Evolutionary conservation across 1,140 invertebrate species (phyloP).

Genomic region (Bursaphelenchus mucronatus): DNA sequence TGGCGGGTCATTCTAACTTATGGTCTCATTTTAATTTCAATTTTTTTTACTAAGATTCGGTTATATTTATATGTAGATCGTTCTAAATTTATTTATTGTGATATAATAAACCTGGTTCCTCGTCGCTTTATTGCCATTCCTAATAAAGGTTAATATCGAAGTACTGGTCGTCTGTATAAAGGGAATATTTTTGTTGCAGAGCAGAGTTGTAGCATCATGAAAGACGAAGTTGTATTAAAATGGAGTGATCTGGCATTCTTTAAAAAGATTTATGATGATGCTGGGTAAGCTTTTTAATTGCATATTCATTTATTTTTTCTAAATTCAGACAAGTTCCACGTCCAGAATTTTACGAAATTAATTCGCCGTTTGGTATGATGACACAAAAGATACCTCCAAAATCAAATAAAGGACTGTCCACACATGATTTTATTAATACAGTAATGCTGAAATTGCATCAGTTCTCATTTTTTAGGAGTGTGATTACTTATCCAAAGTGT

Average conservation of each 20-base stretch:
- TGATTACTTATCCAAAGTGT: too few relatives aligned
- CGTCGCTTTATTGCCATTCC: background rate
- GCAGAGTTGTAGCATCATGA: background rate
- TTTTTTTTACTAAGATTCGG: slow-evolving; percentile 19
- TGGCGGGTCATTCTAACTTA: too few relatives aligned
- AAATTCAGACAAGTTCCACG: slow-evolving; percentile 6
- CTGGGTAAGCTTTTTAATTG: slow-evolving; percentile 17
- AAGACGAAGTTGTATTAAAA: slow-evolving; percentile 12
- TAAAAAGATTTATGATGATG: slow-evolving; percentile 26
- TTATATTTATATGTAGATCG: background rate
- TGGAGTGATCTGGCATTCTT: slow-evolving; percentile 30
- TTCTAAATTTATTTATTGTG: background rate
- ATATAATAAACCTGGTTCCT: background rate
- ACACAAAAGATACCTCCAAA: background rate
- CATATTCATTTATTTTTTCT: background rate
- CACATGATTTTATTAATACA: background rate
- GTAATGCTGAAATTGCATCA: too few relatives aligned
- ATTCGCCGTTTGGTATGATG: slow-evolving; percentile 35
- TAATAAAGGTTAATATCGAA: background rate
- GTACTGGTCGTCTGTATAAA: too few relatives aligned
- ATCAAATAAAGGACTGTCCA: background rate
- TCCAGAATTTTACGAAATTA: slow-evolving; percentile 21
- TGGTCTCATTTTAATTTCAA: background rate
- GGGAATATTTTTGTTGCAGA: background rate
- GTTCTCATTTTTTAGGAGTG: too few relatives aligned